Evolutionary conservation across 2,888 invertebrate species (phyloP).

Genomic region (Gnatocerus cornutus): DNA sequence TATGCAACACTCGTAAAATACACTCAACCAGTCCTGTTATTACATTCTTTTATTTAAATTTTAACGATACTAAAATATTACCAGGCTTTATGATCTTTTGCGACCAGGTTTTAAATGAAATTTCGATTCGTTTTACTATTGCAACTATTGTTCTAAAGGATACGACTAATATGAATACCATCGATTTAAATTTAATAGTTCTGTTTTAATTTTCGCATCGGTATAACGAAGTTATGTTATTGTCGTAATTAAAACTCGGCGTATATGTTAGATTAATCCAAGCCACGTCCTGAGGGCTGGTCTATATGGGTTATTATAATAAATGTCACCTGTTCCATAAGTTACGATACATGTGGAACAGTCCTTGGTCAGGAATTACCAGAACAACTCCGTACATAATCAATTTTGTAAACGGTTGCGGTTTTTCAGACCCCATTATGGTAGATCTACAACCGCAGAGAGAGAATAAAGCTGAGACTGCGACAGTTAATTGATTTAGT

Average conservation of each 20-base stretch:
- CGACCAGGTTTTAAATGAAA: background rate
- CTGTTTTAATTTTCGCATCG: background rate
- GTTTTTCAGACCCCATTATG: slow-evolving; percentile 53
- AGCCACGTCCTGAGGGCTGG: background rate
- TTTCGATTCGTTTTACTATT: background rate
- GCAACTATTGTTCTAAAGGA: background rate
- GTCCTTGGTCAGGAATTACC: slow-evolving; percentile 15
- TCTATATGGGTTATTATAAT: slow-evolving; percentile 35
- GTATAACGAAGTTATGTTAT: background rate
- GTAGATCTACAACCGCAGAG: slow-evolving; percentile 51
- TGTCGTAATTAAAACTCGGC: background rate
- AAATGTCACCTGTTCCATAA: slow-evolving; percentile 44
- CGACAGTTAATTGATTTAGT: slow-evolving; percentile 55
- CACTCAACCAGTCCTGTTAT: background rate
- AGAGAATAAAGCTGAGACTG: slow-evolving; percentile 50
- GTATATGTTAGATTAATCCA: background rate
- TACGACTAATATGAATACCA: background rate
- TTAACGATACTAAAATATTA: too few species aligned
- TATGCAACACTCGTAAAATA: too few species aligned
- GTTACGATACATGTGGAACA: slow-evolving; percentile 37
- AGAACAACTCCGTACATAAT: slow-evolving; percentile 44
- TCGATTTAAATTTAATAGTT: background rate
- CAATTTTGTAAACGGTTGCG: slow-evolving; percentile 54
- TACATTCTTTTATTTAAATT: background rate
- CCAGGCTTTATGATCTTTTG: background rate